phyloP scores from a whole-genome alignment of 2,113 vertebrate species.

The Gorilla gorilla region DNA sequence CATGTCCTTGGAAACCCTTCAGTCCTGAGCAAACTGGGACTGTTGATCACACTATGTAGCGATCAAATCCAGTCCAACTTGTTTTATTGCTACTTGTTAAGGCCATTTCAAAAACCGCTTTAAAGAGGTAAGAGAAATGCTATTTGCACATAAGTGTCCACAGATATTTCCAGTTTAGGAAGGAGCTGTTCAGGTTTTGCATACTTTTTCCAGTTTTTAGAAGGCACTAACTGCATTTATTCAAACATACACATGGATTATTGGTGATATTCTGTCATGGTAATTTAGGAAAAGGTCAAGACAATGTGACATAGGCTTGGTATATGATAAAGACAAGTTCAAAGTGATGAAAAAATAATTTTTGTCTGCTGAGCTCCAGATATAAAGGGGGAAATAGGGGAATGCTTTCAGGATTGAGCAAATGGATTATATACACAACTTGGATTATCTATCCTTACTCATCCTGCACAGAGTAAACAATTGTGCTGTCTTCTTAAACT shows the following conservation, averaged over 20 bases:
- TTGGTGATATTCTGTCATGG: background rate
- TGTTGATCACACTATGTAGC: background rate
- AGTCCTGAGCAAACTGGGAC: background rate
- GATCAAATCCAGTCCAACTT: background rate
- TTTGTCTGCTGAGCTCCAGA: background rate
- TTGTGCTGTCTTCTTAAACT: background rate
- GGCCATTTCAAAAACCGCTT: conserved; percentile 16
- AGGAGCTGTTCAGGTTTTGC: background rate
- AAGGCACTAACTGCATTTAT: background rate
- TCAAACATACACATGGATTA: background rate
- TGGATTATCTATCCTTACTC: background rate
- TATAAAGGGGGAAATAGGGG: background rate
- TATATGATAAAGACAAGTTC: background rate
- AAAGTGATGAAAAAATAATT: background rate
- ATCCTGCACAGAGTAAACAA: background rate
- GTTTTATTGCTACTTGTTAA: background rate
- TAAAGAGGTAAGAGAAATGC: background rate
- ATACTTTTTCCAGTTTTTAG: background rate
- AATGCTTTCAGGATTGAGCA: background rate
- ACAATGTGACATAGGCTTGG: background rate
- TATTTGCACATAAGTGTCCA: background rate
- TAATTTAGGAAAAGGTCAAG: background rate
- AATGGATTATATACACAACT: background rate
- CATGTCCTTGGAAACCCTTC: background rate
- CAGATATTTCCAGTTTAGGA: background rate